Base-by-base conservation (phyloP, 2,113 vertebrate species). In the Octodon degus region DNA sequence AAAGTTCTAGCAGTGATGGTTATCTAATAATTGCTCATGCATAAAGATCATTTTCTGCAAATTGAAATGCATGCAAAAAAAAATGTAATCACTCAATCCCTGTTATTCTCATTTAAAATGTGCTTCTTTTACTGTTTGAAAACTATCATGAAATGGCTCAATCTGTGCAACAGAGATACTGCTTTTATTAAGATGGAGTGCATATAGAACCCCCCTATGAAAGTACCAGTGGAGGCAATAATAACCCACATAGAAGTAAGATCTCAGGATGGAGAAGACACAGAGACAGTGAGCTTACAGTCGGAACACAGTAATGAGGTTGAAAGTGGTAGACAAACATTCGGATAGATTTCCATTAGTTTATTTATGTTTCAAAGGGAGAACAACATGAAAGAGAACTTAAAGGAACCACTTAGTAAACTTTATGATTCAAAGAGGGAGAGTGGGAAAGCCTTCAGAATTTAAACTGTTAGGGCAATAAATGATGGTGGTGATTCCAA, bases 71-170 rank as follows among this genome's bases (percentile, higher is more conserved):
- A 30, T 72, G 67, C 86, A 79, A 13, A 60, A 85, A 92, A 72
- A 17, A 27, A 88, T 94, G 37, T 80, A 62, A 83, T 32, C 50
- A 70, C 9, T 24, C 1, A 22, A 19, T 30, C 27, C 58, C 86
- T 70, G 32, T 30, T 58, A 19, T 58, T 95, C 77, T 83, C 62
- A 25, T 87, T 89, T 55, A 50, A 89, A 95, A 86, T 58, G 67
- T 34, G 50, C 82, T 91, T 68, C 25, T 76, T 94, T 43, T n/a
- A 89, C 11, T 77, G n/a, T 63, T 32, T 87, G 34, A 86, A 93
- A 86, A n/a, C 3, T 30, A 9, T 40, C 55, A 87, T 37, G 47
- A 86, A 93, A 93, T 81, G 25, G 74, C n/a, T 24, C 72, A 89
- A 60, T 5, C 32, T 67, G 1, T 55, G 17, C 55, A 76, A 85